These are phyloP conservation scores for Drosophila seguyi DNA, from an alignment of 1,140 invertebrate species.

Conservation along the genomic window DNA sequence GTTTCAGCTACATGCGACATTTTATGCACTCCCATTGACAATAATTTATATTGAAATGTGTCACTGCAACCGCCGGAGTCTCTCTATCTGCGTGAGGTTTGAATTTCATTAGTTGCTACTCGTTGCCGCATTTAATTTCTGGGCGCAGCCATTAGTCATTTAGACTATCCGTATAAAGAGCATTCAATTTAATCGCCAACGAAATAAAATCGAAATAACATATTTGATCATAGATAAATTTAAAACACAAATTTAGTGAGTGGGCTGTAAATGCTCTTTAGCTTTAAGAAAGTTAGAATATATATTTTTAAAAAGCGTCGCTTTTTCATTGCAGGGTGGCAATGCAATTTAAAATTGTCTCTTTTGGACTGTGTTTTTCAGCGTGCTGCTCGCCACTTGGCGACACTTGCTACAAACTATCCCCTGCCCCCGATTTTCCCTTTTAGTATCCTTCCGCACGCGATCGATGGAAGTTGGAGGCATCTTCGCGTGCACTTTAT, in stretches of 20 bases:
- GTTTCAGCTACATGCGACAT: slow-evolving; percentile 63
- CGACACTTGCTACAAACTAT: slow-evolving; percentile 54
- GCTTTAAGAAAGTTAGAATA: not conserved
- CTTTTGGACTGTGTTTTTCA: slow-evolving; percentile 3
- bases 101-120: slow-evolving; percentile 27
- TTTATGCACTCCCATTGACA: slow-evolving; percentile 76
- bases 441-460: slow-evolving; percentile 2
- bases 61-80: slow-evolving; percentile 19
- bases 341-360: slow-evolving; percentile 23
- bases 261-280: not conserved
- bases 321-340: not conserved
- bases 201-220: not conserved
- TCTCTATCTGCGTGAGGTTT: slow-evolving; percentile 27
- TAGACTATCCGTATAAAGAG: not conserved
- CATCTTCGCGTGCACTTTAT: slow-evolving; percentile 50
- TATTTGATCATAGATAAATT: not conserved
- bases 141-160: slow-evolving; percentile 17
- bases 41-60: slow-evolving; percentile 81
- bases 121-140: slow-evolving; percentile 35
- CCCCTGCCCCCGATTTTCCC: not conserved
- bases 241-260: no score
- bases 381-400: slow-evolving; percentile 22
- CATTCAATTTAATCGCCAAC: not conserved
- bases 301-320: not conserved
- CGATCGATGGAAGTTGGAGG: slow-evolving; percentile 33